Evolutionary conservation across 2,797 vertebrate species (phyloP), one percentile per base, ranked within the genome.

Genomic region (Pampus argenteus): DNA sequence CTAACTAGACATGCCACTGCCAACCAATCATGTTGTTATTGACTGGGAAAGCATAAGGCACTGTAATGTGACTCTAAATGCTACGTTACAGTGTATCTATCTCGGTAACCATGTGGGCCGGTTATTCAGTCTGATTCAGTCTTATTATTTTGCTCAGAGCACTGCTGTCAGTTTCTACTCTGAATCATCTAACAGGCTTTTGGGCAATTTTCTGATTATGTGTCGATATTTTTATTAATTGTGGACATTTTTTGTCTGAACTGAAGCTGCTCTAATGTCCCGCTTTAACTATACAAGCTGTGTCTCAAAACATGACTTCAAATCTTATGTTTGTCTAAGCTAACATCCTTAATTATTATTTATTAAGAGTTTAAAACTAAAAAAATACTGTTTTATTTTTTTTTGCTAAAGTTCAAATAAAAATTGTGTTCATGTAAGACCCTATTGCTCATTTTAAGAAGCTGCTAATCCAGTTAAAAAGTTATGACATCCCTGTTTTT

Each of bases 1-100:
- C 87, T 92, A 94, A 92, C 86, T 88, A 91, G 91, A 89, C 82
- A 55, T 76, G 81, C 83, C 85, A 81, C 83, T 78, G 90, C 91
- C 89, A 89, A 73, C 82, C 90, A 87, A 91, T 91, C 89, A 79
- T 90, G 81, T 85, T 42, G 62, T 89, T 88, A 91, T 90, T 89
- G 91, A 93, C 87, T 71, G 78, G 70, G 69, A 76, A 79, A 78
- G 85, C 86, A 76, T 71, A 83, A 55, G 77, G 78, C 57, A 15
- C 80, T 74, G 84, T 88, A 91, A 92, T 89, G 74, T 81, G 82
- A 90, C 79, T 90, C 85, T 85, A 82, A 87, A 89, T 83, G 86
- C 75, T 81, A 75, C 51, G 34, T 78, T 83, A 66, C 78, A 68
- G 85, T 60, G 65, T 60, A 29, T 82, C 62, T 81, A 42, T 82